Evolutionary conservation across 2,113 vertebrate species (phyloP).

Genomic region (Chaetura pelagica): DNA sequence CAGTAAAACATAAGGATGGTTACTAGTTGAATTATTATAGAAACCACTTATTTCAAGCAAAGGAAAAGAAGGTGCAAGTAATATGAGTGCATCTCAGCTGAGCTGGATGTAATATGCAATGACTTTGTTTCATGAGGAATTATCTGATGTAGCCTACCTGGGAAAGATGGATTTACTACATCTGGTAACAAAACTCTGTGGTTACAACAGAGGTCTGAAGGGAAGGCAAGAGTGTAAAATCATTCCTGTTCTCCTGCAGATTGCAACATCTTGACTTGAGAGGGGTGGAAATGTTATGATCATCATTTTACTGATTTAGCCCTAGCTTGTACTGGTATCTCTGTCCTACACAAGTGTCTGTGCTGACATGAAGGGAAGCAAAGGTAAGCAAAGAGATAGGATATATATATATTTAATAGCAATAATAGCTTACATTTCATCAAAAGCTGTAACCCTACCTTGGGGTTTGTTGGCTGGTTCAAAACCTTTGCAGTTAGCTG

Average conservation of each 20-base stretch:
- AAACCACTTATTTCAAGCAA: background rate
- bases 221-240: background rate
- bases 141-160: background rate
- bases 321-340: background rate
- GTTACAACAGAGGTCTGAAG: background rate
- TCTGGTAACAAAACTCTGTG: background rate
- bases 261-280: background rate
- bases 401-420: background rate
- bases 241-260: background rate
- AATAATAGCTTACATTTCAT: background rate
- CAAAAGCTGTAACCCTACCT: background rate
- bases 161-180: background rate
- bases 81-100: background rate
- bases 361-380: background rate
- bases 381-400: background rate
- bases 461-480: background rate
- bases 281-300: background rate
- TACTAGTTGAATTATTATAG: background rate
- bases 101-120: background rate
- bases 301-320: background rate
- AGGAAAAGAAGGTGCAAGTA: background rate
- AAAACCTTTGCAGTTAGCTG: background rate
- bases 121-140: background rate
- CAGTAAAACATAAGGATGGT: background rate
- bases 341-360: fast-evolving